A percentile compares a stretch with the other conserved stretches of the same genome.
These are phyloP conservation scores for Leptodactylus fallax DNA, from an alignment of 2,797 vertebrate species.

Conservation along the genomic window DNA sequence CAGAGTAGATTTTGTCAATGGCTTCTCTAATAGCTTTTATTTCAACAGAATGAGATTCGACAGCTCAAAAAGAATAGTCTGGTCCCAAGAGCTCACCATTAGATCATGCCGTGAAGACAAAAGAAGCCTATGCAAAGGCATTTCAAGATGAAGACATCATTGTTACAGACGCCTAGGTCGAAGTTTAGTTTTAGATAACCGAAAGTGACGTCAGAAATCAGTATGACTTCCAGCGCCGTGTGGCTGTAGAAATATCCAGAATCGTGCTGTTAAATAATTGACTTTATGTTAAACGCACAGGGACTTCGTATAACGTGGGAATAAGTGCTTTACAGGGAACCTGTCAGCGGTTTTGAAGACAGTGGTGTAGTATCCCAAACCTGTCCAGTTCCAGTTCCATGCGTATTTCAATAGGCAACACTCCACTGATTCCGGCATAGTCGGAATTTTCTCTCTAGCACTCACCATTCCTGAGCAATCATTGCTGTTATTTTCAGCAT, in stretches of 20 bases:
- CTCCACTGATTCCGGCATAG: too few species aligned
- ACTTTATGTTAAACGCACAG: background rate
- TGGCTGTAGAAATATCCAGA: background rate
- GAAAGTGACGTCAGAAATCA: background rate
- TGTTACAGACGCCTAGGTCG: too few species aligned
- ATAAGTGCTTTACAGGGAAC: too few species aligned
- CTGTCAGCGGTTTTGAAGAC: too few species aligned
- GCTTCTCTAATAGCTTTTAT: conserved; percentile 13
- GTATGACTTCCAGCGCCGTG: background rate
- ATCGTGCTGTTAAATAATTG: background rate
- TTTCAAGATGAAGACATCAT: background rate
- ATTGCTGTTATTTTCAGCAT: too few species aligned
- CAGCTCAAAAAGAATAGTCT: background rate
- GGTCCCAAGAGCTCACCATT: conserved; percentile 48
- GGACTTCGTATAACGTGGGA: background rate
- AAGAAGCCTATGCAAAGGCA: background rate
- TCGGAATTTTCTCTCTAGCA: too few species aligned
- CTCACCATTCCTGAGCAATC: too few species aligned
- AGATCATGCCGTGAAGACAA: background rate
- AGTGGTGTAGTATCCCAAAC: too few species aligned
- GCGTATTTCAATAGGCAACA: too few species aligned
- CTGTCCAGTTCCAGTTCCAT: too few species aligned
- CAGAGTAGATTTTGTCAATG: conserved; percentile 44
- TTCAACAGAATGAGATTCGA: background rate
- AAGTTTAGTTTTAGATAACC: background rate